Evolutionary conservation across 2,888 invertebrate genomes (phyloP).

Genomic region (Noctua comes): DNA sequence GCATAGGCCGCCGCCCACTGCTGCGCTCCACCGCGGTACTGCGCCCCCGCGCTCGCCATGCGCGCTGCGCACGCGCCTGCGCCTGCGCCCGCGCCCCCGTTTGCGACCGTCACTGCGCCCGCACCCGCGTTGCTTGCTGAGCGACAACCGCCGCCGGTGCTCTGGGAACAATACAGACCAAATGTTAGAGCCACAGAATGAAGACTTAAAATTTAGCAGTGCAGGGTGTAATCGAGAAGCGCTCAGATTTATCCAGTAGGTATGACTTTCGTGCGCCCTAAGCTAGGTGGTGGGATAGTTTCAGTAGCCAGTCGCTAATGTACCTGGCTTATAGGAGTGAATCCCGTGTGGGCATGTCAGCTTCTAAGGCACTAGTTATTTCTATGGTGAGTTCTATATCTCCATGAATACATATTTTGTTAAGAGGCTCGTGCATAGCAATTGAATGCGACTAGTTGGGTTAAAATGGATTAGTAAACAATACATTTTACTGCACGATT

Average conservation of each 20-base stretch:
- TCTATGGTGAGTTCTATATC: not conserved
- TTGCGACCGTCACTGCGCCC: constrained; percentile 89
- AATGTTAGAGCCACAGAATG: constrained; percentile 23
- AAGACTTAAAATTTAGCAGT: not conserved
- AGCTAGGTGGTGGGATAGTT: not conserved
- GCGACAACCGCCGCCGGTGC: constrained; percentile 86
- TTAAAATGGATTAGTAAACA: constrained; percentile 21
- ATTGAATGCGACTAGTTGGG: constrained; percentile 13
- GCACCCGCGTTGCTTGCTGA: constrained; percentile 83
- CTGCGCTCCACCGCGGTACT: constrained; percentile 89
- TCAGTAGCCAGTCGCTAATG: not conserved
- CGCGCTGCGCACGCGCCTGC: constrained; percentile 89
- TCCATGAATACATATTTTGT: constrained; percentile 10
- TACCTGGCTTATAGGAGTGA: not conserved
- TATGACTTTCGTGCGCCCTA: not conserved
- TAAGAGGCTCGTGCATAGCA: constrained; percentile 25
- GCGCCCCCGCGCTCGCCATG: constrained; percentile 90
- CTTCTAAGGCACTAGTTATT: constrained; percentile 6
- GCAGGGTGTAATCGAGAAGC: constrained; percentile 4
- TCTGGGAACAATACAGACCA: constrained; percentile 75
- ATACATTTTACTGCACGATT: not conserved
- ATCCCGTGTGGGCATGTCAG: not conserved
- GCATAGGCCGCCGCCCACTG: constrained; percentile 88
- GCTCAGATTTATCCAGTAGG: no score
- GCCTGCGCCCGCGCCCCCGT: constrained; percentile 88